These are phyloP conservation scores for Pararge aegeria DNA, from an alignment of 1,140 invertebrate species.

Conservation along the genomic window DNA sequence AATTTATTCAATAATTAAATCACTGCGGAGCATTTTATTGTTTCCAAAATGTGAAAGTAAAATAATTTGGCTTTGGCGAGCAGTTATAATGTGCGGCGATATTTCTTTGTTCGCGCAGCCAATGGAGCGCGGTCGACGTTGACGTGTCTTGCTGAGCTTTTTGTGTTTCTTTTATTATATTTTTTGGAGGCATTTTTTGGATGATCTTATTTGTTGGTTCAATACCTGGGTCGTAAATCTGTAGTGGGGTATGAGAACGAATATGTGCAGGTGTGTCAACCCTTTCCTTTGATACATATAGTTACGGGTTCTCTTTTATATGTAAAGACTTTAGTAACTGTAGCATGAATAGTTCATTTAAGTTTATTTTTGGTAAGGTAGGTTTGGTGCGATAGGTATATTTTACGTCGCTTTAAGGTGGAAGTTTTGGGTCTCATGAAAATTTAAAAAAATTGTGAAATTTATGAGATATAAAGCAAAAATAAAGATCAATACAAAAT, in stretches of 20 bases:
- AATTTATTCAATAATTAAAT: conserved; percentile 1
- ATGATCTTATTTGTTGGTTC: conserved; percentile 74
- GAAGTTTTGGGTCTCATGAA: too few species aligned
- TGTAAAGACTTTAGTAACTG: not conserved
- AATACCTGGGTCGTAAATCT: conserved; percentile 74
- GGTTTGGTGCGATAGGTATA: too few species aligned
- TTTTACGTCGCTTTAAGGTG: too few species aligned
- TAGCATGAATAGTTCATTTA: not conserved
- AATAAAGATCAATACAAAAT: too few species aligned
- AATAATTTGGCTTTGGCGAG: conserved; percentile 44
- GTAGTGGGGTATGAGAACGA: conserved; percentile 52
- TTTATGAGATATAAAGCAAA: too few species aligned
- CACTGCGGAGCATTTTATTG: conserved; percentile 11
- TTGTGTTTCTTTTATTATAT: conserved; percentile 75
- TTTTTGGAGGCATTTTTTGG: conserved; percentile 70
- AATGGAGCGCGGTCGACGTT: conserved; percentile 66
- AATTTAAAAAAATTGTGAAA: too few species aligned
- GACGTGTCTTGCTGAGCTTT: conserved; percentile 68
- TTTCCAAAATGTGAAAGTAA: conserved; percentile 26
- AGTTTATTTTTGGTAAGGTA: too few species aligned
- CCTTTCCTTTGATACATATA: conserved; percentile 45
- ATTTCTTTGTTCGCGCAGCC: conserved; percentile 72
- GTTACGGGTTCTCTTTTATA: conserved; percentile 3
- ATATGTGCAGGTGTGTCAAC: conserved; percentile 70
- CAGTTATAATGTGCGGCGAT: conserved; percentile 65